Evolutionary conservation across 2,888 invertebrate species (phyloP).

Genomic region (Gymnoscelis rufifasciata): DNA sequence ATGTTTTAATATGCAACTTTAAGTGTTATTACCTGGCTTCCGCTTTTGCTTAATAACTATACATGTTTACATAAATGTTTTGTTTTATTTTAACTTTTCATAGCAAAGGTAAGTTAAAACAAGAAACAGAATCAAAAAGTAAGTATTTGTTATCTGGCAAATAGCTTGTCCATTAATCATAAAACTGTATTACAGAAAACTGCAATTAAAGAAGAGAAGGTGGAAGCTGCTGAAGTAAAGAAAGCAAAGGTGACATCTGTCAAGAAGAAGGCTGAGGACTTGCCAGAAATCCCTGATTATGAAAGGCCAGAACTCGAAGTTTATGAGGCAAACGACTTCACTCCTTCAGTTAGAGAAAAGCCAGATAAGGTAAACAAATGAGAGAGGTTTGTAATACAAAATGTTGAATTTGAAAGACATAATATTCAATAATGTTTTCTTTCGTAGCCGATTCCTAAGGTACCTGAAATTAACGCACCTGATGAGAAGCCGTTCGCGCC

Average conservation of each 20-base stretch:
- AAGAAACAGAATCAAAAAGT: no score
- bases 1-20: constrained; percentile 34
- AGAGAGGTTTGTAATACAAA: no score
- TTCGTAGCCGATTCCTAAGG: constrained; percentile 57
- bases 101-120: constrained; percentile 29
- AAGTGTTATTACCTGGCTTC: constrained; percentile 50
- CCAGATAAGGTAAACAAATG: constrained; percentile 51
- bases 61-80: constrained; percentile 14
- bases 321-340: constrained; percentile 80
- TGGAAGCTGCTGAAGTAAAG: constrained; percentile 68
- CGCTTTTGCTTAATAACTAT: constrained; percentile 49
- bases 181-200: constrained; percentile 62
- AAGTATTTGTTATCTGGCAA: no score
- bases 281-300: constrained; percentile 85
- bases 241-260: constrained; percentile 68
- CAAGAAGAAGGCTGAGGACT: constrained; percentile 77
- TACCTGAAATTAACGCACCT: constrained; percentile 86
- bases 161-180: neutral
- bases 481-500: constrained; percentile 81
- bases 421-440: constrained; percentile 17
- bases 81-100: constrained; percentile 9
- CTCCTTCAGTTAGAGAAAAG: constrained; percentile 70
- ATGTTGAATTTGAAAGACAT: no score
- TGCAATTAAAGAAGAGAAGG: constrained; percentile 65
- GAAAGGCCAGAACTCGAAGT: constrained; percentile 86